Evolutionary conservation across 2,797 vertebrate genomes (phyloP).

Genomic region (Tapirus indicus): DNA sequence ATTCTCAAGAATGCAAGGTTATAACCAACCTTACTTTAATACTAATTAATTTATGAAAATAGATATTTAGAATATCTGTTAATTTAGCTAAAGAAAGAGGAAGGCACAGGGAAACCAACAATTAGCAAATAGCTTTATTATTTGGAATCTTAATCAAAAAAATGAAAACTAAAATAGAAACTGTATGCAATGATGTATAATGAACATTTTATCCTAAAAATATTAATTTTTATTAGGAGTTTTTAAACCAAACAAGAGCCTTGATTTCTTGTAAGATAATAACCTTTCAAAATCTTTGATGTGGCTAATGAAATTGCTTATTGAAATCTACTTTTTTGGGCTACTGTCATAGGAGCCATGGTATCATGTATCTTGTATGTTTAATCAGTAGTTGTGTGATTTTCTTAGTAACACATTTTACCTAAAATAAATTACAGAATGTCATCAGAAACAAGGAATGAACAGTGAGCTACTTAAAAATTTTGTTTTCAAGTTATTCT

Average conservation of each 20-base stretch:
- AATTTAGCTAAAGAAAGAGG: slow-evolving; percentile 71
- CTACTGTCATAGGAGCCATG: background rate
- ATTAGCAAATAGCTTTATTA: slow-evolving; percentile 27
- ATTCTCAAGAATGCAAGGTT: background rate
- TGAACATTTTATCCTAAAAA: slow-evolving; percentile 18
- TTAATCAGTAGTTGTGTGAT: background rate
- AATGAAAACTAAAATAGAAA: slow-evolving; percentile 42
- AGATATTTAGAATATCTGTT: slow-evolving; percentile 57
- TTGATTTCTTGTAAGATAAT: background rate
- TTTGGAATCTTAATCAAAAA: slow-evolving; percentile 27
- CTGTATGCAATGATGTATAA: background rate
- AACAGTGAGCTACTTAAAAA: slow-evolving; percentile 34
- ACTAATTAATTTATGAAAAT: background rate
- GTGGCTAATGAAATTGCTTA: slow-evolving; percentile 18
- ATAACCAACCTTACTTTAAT: slow-evolving; percentile 36
- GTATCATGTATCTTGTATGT: background rate
- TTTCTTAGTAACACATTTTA: slow-evolving; percentile 20
- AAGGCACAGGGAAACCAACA: background rate
- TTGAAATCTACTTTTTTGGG: slow-evolving; percentile 21
- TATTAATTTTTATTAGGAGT: background rate
- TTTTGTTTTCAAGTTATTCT: background rate
- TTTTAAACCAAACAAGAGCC: slow-evolving; percentile 38
- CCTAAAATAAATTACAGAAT: slow-evolving; percentile 11
- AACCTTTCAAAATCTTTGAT: slow-evolving; percentile 40
- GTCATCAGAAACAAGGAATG: slow-evolving; percentile 42